These are phyloP conservation scores for Macaria notata DNA, from an alignment of 2,888 invertebrate genomes.

Conservation along the genomic window DNA sequence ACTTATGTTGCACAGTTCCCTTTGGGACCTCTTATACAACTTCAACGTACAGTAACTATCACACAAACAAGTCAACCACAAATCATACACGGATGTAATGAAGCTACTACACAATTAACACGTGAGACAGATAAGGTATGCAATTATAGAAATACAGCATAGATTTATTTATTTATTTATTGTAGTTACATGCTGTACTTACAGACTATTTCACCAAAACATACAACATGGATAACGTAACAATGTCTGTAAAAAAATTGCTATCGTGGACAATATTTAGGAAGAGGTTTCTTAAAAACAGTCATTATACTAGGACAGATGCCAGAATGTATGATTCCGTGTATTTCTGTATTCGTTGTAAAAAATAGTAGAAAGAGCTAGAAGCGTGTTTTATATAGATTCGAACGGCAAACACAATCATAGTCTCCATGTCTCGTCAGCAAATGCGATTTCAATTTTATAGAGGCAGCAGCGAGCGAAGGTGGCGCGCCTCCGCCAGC, in stretches of 20 bases:
- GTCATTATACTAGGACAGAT: no score
- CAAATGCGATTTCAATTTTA: slow-evolving; percentile 77
- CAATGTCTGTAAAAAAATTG: no score
- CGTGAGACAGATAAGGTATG: neutral
- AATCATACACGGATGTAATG: slow-evolving; percentile 16
- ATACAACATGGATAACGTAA: no score
- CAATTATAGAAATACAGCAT: no score
- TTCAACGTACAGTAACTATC: slow-evolving; percentile 27
- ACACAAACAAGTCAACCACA: slow-evolving; percentile 18
- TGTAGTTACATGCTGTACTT: no score
- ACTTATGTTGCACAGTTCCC: slow-evolving; percentile 40
- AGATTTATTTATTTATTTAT: no score
- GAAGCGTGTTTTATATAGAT: neutral
- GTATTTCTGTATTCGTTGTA: no score
- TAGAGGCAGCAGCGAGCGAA: slow-evolving; percentile 55
- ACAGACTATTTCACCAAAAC: no score
- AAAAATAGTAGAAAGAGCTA: no score
- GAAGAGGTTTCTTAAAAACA: no score
- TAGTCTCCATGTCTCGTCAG: slow-evolving; percentile 55
- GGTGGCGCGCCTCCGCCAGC: slow-evolving; percentile 48
- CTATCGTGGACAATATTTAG: no score
- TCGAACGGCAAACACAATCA: slow-evolving; percentile 52
- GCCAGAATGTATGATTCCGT: no score
- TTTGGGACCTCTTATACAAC: slow-evolving; percentile 35
- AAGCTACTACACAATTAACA: slow-evolving; percentile 8